These are phyloP conservation scores for Drosophila anomalata DNA, from an alignment of 2,888 invertebrate genomes.

Conservation along the genomic window DNA sequence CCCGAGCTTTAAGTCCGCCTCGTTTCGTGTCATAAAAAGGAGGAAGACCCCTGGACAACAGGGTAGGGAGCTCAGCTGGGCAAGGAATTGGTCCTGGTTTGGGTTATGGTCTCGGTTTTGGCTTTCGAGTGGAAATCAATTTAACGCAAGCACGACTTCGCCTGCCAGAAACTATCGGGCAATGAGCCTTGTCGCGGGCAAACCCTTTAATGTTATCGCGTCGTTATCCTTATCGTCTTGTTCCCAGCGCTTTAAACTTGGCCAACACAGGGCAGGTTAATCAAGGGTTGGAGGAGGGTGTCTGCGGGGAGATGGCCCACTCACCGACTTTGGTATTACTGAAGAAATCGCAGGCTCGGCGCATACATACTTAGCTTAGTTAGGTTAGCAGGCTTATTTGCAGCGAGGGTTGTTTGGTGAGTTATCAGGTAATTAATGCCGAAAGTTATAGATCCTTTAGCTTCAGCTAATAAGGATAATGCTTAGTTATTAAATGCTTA, in stretches of 20 bases:
- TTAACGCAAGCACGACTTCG: slow-evolving; percentile 73
- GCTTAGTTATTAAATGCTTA: neutral
- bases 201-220: slow-evolving; percentile 24
- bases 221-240: slow-evolving; percentile 27
- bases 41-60: slow-evolving; percentile 44
- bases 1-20: slow-evolving; percentile 52
- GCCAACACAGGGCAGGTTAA: slow-evolving; percentile 37
- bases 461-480: neutral
- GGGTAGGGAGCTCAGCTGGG: slow-evolving; percentile 4
- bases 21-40: slow-evolving; percentile 44
- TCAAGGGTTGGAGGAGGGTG: neutral
- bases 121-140: slow-evolving; percentile 51
- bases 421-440: slow-evolving; percentile 5
- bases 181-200: slow-evolving; percentile 55
- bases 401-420: slow-evolving; percentile 40
- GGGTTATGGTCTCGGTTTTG: slow-evolving; percentile 12
- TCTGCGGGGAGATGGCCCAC: neutral
- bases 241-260: slow-evolving; percentile 68
- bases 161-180: slow-evolving; percentile 64
- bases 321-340: slow-evolving; percentile 62
- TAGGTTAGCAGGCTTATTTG: slow-evolving; percentile 49
- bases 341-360: slow-evolving; percentile 49
- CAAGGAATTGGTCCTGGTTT: slow-evolving; percentile 14
- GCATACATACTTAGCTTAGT: slow-evolving; percentile 53
- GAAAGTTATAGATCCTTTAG: neutral